Base-by-base conservation (phyloP, 2,888 invertebrate genomes). In the Tetramorium bicarinatum region DNA sequence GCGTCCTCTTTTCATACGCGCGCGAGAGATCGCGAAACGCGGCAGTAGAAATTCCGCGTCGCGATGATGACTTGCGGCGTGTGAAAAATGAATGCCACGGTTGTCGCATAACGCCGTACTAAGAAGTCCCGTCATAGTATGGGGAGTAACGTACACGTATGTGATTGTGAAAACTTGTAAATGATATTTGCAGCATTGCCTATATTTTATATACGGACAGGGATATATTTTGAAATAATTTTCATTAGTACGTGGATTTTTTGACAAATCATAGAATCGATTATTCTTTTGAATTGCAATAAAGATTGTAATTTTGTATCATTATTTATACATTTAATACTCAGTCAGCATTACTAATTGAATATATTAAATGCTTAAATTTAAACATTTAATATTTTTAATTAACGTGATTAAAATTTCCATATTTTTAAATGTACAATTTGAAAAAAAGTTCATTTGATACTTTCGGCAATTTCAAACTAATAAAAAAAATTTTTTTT, bases 1-100 rank as follows among this genome's bases (percentile, higher is more conserved):
- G 59, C 62, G 34, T 62, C 38, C 47, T 64, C 47, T 49, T 62
- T 75, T 75, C 64, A 62, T 64, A 75, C 44, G 9, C 29, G 56
- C 29, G 61, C 18, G 29, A 61, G 25, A 75, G 29, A 75, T 47
- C 62, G 62, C 47, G 64, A 75, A 38, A 75, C 38, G 49, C 74
- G 41, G 29, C n/a, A 13, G 44, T 59, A 18, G 47, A 64, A 62
- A 75, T 75, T 62, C n/a, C 61, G 29, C 47, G 18, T 61, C 64
- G 64, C 62, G 59, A 44, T 74, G 75, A 75, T 75, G 62, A 64
- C 62, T 62, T 56, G 34, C 75, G 34, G 21, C 47, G 75, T 47
- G 62, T 47, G 64, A 38, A 64, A 75, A 75, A 75, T 75, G 38
- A 75, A 62, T 56, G 49, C 21, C 64, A 49, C 21, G 15, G 62